A percentile compares a stretch with the other conserved stretches of the same genome.
Conservation (phyloP, 1,140 invertebrate species). For the Apis mellifera region DNA sequence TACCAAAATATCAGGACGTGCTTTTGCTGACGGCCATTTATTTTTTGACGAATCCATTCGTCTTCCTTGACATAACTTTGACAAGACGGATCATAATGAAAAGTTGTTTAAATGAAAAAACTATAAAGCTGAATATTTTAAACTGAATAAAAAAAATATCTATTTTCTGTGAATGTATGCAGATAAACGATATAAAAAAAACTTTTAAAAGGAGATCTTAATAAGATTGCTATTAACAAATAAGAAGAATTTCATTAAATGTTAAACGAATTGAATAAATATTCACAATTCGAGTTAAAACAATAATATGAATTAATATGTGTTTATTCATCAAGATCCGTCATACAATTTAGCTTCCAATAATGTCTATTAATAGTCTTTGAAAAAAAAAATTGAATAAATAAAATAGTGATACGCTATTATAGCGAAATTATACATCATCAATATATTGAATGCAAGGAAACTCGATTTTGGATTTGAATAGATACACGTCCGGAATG, state of each 20-base stretch:
- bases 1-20: slow-evolving; percentile 27
- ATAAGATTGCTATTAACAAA: not conserved
- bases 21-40: slow-evolving; percentile 31
- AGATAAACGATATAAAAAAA: not conserved
- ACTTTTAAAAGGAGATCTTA: slow-evolving; percentile 6
- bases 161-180: not conserved
- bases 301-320: not conserved
- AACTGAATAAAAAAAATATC: not conserved
- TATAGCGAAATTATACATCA: not conserved
- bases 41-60: slow-evolving; percentile 48
- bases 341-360: slow-evolving; percentile 44
- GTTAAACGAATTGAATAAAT: not conserved
- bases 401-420: slow-evolving; percentile 31
- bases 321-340: slow-evolving; percentile 16
- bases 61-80: slow-evolving; percentile 51
- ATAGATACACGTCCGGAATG: not conserved
- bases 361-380: slow-evolving; percentile 22
- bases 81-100: slow-evolving; percentile 36
- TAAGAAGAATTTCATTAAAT: not conserved
- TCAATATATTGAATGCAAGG: slow-evolving; percentile 16
- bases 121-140: not conserved
- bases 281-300: not conserved
- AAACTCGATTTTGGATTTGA: slow-evolving; percentile 31
- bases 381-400: slow-evolving; percentile 22
- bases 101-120: slow-evolving; percentile 11